A percentile compares a stretch with the other conserved stretches of the same genome.
Evolutionary conservation across 2,797 vertebrate genomes (phyloP).

Genomic region (Enoplosus armatus): DNA sequence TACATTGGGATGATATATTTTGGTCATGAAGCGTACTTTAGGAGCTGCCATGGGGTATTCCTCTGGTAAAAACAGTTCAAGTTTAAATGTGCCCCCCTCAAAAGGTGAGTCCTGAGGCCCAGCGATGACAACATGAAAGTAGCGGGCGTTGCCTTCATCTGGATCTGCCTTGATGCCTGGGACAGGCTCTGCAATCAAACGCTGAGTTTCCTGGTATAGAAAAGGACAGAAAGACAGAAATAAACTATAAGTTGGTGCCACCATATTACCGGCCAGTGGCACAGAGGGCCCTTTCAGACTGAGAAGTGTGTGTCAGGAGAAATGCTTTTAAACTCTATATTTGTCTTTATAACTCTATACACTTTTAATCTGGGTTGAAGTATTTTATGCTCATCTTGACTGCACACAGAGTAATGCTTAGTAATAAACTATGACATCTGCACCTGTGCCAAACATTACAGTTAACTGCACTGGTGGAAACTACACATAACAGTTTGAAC

Average conservation of each 20-base stretch:
- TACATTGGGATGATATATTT: slow-evolving; percentile 99
- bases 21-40: slow-evolving; percentile 99
- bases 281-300: too few species aligned
- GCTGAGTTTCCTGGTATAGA: slow-evolving; percentile 91
- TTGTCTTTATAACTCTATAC: too few species aligned
- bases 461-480: neutral
- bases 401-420: neutral
- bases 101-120: slow-evolving; percentile 97
- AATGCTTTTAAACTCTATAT: neutral
- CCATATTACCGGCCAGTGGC: neutral
- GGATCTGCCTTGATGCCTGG: slow-evolving; percentile 96
- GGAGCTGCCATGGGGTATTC: slow-evolving; percentile 99
- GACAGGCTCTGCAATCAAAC: slow-evolving; percentile 94
- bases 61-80: slow-evolving; percentile 98
- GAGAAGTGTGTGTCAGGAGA: neutral
- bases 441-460: neutral
- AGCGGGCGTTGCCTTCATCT: slow-evolving; percentile 95
- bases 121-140: slow-evolving; percentile 97
- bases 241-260: neutral
- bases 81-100: slow-evolving; percentile 98
- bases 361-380: neutral
- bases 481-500: neutral
- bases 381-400: neutral
- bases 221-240: slow-evolving; percentile 2
- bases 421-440: neutral